Evolutionary conservation across 2,113 vertebrate species (phyloP), one percentile per base, ranked within the genome.

Genomic region (Phyllopteryx taeniolatus): DNA sequence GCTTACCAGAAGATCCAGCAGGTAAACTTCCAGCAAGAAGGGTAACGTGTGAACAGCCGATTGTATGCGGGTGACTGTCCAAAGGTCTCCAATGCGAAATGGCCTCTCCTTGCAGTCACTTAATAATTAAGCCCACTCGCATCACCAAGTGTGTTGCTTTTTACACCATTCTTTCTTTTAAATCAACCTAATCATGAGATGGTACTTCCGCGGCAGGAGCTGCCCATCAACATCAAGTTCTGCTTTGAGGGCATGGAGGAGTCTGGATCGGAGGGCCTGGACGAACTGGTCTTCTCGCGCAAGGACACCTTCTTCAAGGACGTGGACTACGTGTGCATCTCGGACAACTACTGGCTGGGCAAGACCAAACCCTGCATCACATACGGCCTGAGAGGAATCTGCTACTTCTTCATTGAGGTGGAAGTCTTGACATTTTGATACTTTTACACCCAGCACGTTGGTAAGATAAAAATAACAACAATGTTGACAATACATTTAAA

Each of bases 181-280:
- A 56, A 8, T 22, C 9, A 2, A 56, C 9, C 17, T 54, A 8
- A 54, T 54, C 9, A 2, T 53, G 49, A 53, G 17, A 53, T 53
- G 49, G 0, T 7, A 1, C 49, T 19, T 49, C 62, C 2, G 80
- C 61, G 63, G 8, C 83, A 98, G 96, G 95, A 96, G 3, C 83
- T 99, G 66, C 98, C 98, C 1, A 96, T 99, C 89, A 99, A 99
- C 75, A 68, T 99, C 49, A 96, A 96, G 56, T 98, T 99, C 89
- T 99, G 96, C 78, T 92, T 99, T 0, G 98, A 99, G 74, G 98
- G 98, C 64, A 99, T 99, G 98, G 98, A 99, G 77, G 98, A 99
- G 76, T 99, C 96, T 0, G 96, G 95, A 43, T 99, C 98, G 0
- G 95, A 98, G 78, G 97, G 97, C 46, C 90, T 99, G 69, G 96